Percentiles rank a stretch among this genome's conserved stretches.
Conservation (phyloP, 2,113 vertebrate species). For the Siphamia tubifer region DNA sequence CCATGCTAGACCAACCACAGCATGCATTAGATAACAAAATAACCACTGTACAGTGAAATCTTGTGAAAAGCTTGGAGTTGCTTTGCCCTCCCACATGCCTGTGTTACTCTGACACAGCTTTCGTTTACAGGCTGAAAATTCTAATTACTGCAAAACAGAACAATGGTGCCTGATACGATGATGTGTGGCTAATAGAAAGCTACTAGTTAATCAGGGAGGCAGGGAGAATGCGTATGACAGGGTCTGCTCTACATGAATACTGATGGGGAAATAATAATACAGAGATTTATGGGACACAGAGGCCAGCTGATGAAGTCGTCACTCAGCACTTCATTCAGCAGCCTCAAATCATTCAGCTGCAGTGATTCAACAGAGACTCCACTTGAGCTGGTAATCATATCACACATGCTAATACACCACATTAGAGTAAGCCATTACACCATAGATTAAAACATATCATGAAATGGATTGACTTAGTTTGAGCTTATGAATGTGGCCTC, state of each 20-base stretch:
- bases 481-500: background rate
- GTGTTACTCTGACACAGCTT: slow-evolving; percentile 24
- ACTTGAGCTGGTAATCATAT: slow-evolving; percentile 31
- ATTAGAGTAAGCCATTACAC: slow-evolving; percentile 4
- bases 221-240: slow-evolving; percentile 7
- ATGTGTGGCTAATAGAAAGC: slow-evolving; percentile 25
- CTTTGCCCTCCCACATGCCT: slow-evolving; percentile 40
- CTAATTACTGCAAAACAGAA: slow-evolving; percentile 61
- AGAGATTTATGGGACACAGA: slow-evolving; percentile 4
- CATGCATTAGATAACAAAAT: slow-evolving; percentile 58
- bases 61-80: slow-evolving; percentile 13
- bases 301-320: background rate
- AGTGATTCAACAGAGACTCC: background rate
- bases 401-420: background rate
- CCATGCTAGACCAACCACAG: slow-evolving; percentile 34
- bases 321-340: background rate
- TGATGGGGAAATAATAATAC: slow-evolving; percentile 13
- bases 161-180: slow-evolving; percentile 45
- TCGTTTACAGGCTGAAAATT: slow-evolving; percentile 52
- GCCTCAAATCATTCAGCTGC: background rate
- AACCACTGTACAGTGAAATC: slow-evolving; percentile 37
- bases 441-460: background rate
- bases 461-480: background rate
- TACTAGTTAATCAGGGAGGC: slow-evolving; percentile 33
- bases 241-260: background rate